Percentiles rank a stretch among this genome's conserved stretches.
Conservation (phyloP, 2,888 invertebrate genomes). For the Lissonota sp. region DNA sequence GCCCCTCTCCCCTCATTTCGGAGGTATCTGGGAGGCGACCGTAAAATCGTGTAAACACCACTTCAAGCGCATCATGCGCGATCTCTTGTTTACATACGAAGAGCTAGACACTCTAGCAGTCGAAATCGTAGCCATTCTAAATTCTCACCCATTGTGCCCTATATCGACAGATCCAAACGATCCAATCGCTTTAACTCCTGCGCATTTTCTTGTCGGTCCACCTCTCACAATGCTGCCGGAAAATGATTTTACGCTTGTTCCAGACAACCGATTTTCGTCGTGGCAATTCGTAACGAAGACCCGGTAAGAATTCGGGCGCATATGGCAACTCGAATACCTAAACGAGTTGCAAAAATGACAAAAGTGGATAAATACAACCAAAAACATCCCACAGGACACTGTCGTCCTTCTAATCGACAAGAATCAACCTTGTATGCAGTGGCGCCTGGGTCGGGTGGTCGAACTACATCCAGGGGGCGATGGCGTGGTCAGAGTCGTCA, state of each 20-base stretch:
- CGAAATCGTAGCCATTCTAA: conserved; percentile 57
- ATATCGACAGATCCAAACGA: conserved; percentile 59
- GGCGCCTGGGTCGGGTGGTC: conserved; percentile 54
- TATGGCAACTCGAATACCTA: conserved; percentile 70
- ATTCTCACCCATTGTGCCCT: conserved; percentile 53
- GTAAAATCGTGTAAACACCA: conserved; percentile 62
- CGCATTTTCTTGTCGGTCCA: conserved; percentile 54
- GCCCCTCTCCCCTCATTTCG: conserved; percentile 54
- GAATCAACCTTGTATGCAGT: conserved; percentile 61
- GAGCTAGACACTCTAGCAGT: conserved; percentile 48
- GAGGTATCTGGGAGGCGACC: conserved; percentile 61
- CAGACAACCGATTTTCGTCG: conserved; percentile 66
- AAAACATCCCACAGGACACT: conserved; percentile 50
- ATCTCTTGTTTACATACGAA: conserved; percentile 52
- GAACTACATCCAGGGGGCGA: conserved; percentile 70
- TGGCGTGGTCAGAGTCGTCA: conserved; percentile 68
- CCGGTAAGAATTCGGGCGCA: conserved; percentile 70
- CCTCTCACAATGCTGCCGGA: conserved; percentile 72
- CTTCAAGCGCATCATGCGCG: conserved; percentile 44
- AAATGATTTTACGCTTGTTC: conserved; percentile 55
- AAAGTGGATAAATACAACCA: conserved; percentile 66
- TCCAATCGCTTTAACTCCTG: conserved; percentile 52
- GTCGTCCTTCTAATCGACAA: conserved; percentile 71
- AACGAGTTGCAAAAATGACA: conserved; percentile 69
- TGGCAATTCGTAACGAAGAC: conserved; percentile 68